These are phyloP conservation scores for Syngnathus rostellatus DNA, from an alignment of 2,797 vertebrate genomes.

Conservation along the genomic window DNA sequence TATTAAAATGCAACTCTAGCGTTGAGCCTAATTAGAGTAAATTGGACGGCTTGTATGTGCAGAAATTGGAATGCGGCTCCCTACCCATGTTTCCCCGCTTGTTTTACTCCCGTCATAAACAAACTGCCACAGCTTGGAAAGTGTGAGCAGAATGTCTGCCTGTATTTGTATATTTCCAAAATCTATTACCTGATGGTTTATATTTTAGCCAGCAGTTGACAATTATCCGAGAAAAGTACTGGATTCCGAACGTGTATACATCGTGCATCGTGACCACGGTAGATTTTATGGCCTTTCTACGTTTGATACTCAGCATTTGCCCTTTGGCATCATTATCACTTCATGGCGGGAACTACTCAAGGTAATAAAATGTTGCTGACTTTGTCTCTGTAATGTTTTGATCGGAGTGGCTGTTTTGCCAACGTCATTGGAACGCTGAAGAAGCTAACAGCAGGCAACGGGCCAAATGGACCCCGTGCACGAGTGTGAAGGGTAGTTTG, in stretches of 20 bases:
- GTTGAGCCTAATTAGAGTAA: constrained; percentile 74
- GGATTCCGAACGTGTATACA: neutral
- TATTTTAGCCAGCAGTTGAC: neutral
- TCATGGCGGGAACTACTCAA: constrained; percentile 29
- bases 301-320: constrained; percentile 13
- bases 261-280: neutral
- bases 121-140: constrained; percentile 30
- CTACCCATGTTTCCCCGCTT: constrained; percentile 45
- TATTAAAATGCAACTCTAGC: constrained; percentile 74
- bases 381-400: constrained; percentile 37
- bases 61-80: constrained; percentile 63
- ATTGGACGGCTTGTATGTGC: constrained; percentile 66
- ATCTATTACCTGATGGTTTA: neutral
- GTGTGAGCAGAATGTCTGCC: neutral
- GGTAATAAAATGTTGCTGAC: constrained; percentile 56
- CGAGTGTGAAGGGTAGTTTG: constrained; percentile 44
- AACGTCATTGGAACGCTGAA: constrained; percentile 60
- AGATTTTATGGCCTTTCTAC: constrained; percentile 17
- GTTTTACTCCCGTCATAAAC: constrained; percentile 50
- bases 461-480: constrained; percentile 61
- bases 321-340: constrained; percentile 38
- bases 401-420: constrained; percentile 44
- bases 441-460: constrained; percentile 50
- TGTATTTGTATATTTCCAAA: too few relatives aligned
- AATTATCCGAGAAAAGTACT: neutral